Evolutionary conservation across 2,113 vertebrate genomes (phyloP).

Genomic region (Machaerirhynchus nigripectus): DNA sequence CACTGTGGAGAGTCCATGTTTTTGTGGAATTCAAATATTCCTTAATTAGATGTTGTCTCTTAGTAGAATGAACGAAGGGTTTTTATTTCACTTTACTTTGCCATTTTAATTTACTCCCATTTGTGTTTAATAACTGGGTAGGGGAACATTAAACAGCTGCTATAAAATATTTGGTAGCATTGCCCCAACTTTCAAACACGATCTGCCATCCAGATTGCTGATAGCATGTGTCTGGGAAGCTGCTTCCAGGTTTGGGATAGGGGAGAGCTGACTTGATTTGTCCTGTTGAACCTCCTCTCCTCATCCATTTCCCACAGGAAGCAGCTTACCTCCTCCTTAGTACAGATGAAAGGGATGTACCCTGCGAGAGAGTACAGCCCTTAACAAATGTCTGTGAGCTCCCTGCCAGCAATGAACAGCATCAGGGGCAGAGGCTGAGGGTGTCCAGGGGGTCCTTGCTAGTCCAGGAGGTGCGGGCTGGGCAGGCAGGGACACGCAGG

Average conservation of each 20-base stretch:
- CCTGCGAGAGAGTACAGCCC: neutral
- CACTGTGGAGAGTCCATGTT: slow-evolving; percentile 48
- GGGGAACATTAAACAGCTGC: slow-evolving; percentile 66
- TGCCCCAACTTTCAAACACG: neutral
- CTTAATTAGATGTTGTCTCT: slow-evolving; percentile 74
- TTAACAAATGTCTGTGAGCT: neutral
- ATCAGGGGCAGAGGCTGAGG: neutral
- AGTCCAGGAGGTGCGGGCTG: accelerated
- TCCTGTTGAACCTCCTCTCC: neutral
- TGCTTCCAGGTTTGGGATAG: neutral
- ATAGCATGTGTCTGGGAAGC: neutral
- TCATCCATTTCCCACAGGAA: neutral
- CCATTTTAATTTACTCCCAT: slow-evolving; percentile 68
- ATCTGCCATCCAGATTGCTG: neutral
- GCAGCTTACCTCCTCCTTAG: neutral
- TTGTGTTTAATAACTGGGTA: slow-evolving; percentile 72
- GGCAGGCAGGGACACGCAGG: neutral
- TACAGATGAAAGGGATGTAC: neutral
- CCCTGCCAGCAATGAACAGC: neutral
- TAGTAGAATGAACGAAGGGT: slow-evolving; percentile 54
- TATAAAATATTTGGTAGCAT: slow-evolving; percentile 36
- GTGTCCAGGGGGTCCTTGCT: too few relatives aligned
- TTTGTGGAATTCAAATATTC: slow-evolving; percentile 74
- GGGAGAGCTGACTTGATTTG: neutral
- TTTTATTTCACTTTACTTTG: slow-evolving; percentile 69